These are phyloP conservation scores for Rostratula benghalensis DNA, from an alignment of 2,113 vertebrate genomes.

Conservation along the genomic window DNA sequence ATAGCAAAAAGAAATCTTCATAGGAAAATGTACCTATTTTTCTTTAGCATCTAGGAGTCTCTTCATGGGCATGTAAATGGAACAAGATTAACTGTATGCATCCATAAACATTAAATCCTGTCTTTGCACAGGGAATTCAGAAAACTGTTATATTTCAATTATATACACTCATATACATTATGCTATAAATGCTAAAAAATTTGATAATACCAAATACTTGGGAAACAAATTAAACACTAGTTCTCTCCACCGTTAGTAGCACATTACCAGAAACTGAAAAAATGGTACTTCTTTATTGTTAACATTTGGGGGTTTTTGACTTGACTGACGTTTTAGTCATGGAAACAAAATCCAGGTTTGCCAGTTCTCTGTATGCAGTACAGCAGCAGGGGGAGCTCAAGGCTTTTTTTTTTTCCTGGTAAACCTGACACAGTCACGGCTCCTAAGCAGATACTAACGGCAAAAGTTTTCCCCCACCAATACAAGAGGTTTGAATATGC, in stretches of 20 bases:
- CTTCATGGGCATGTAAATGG: not conserved
- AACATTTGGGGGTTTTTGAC: not conserved
- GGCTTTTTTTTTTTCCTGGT: no score
- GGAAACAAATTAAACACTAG: not conserved
- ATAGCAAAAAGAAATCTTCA: not conserved
- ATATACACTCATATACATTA: not conserved
- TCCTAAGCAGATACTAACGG: not conserved
- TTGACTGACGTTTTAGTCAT: not conserved
- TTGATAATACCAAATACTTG: not conserved
- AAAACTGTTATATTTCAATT: not conserved
- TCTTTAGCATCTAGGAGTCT: not conserved
- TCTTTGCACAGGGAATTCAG: not conserved
- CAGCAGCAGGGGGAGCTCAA: conserved; percentile 23
- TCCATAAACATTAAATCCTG: not conserved
- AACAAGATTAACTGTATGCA: not conserved
- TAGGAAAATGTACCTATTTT: not conserved
- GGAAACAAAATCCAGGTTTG: not conserved
- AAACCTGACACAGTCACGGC: not conserved
- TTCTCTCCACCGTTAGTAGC: not conserved
- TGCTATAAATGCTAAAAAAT: not conserved
- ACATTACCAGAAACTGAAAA: not conserved
- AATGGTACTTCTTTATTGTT: not conserved
- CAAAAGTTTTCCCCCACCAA: not conserved
- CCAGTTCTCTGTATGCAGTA: not conserved
- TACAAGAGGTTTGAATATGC: not conserved